phyloP scores from a whole-genome alignment of 1,140 invertebrate species.

The Metopolophium dirhodum region DNA sequence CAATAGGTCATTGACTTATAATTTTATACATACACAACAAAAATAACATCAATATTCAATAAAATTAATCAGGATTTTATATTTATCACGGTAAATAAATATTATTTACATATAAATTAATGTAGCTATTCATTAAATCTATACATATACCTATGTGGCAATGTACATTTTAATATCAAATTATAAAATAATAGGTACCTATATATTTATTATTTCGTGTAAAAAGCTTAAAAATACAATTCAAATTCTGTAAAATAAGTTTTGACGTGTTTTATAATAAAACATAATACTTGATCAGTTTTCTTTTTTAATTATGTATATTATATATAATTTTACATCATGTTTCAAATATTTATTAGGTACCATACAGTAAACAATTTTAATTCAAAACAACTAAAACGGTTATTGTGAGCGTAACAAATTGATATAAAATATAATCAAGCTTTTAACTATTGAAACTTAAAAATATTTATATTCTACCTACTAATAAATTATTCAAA shows the following conservation, averaged over 20 bases:
- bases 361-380: neutral
- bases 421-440: neutral
- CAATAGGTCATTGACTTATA: neutral
- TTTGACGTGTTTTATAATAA: too few species aligned
- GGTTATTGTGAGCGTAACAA: neutral
- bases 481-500: neutral
- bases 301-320: neutral
- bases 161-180: neutral
- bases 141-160: neutral
- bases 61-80: neutral
- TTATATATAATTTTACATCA: too few species aligned
- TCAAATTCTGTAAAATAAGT: too few species aligned
- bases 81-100: neutral
- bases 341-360: neutral
- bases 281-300: neutral
- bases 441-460: neutral
- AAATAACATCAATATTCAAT: neutral
- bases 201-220: neutral
- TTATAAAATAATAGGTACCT: neutral
- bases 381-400: neutral
- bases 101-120: neutral
- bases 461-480: neutral
- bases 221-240: neutral
- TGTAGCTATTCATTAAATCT: neutral
- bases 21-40: neutral